phyloP scores from a whole-genome alignment of 2,113 vertebrate species.

The Hirundichthys speculiger region DNA sequence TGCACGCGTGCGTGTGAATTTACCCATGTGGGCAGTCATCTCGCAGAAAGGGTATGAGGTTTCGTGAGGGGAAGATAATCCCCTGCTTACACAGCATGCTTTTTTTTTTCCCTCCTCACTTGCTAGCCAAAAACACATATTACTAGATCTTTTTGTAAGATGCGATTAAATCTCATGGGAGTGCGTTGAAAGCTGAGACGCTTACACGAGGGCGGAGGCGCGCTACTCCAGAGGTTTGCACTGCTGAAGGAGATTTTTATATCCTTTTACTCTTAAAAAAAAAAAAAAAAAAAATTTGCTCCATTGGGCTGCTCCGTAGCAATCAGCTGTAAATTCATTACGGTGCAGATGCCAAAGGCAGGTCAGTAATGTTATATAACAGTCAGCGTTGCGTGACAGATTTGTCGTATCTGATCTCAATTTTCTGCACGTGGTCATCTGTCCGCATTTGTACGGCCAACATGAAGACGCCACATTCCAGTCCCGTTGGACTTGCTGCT shows the following conservation, averaged over 20 bases:
- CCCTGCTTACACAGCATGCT: conserved; percentile 34
- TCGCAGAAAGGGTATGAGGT: conserved; percentile 21
- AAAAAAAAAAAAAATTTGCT: neutral
- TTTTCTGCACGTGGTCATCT: too few relatives aligned
- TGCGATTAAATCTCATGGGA: conserved; percentile 17
- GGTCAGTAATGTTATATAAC: too few relatives aligned
- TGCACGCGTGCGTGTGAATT: conserved; percentile 1
- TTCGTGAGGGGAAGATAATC: conserved; percentile 43
- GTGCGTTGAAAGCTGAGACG: conserved; percentile 2
- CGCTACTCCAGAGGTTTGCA: neutral
- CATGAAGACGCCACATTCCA: too few relatives aligned
- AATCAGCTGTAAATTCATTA: too few relatives aligned
- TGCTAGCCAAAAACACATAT: conserved; percentile 5
- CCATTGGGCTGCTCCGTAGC: neutral
- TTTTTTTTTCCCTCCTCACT: conserved; percentile 23
- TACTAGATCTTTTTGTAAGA: conserved; percentile 1
- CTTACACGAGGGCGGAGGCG: neutral
- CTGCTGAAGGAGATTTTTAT: neutral
- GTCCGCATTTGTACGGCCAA: too few relatives aligned
- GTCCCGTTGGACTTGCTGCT: too few relatives aligned
- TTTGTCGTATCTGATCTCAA: too few relatives aligned
- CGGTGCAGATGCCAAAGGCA: too few relatives aligned
- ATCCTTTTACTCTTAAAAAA: too few relatives aligned
- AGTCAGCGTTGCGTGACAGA: too few relatives aligned
- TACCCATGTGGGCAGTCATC: neutral